These are phyloP conservation scores for Helicoverpa assulta DNA, from an alignment of 2,888 invertebrate genomes.

Conservation along the genomic window DNA sequence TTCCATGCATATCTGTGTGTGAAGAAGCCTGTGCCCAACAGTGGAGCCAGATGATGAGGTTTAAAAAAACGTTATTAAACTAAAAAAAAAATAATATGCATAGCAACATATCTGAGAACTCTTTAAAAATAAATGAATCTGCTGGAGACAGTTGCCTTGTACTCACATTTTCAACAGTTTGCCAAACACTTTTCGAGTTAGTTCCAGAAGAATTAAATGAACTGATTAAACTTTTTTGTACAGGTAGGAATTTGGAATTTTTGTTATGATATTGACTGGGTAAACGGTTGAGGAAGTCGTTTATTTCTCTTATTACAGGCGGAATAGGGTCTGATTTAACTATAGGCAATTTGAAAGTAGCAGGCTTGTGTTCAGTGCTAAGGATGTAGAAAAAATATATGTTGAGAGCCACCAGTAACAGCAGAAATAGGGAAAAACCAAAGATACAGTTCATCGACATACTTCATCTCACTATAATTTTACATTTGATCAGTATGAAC, in stretches of 20 bases:
- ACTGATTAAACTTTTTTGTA: slow-evolving; percentile 75
- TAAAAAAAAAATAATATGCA: neutral
- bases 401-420: slow-evolving; percentile 82
- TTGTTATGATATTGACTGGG: slow-evolving; percentile 80
- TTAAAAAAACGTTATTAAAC: neutral
- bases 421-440: slow-evolving; percentile 82
- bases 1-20: too few relatives aligned
- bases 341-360: slow-evolving; percentile 71
- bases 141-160: slow-evolving; percentile 16
- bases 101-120: neutral
- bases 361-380: slow-evolving; percentile 72
- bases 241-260: slow-evolving; percentile 75
- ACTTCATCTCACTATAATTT: slow-evolving; percentile 53
- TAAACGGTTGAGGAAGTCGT: slow-evolving; percentile 81
- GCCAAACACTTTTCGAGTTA: slow-evolving; percentile 73
- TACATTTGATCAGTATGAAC: neutral
- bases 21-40: too few relatives aligned
- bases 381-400: slow-evolving; percentile 85
- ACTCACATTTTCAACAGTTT: slow-evolving; percentile 79
- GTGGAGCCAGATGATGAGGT: too few relatives aligned
- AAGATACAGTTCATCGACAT: slow-evolving; percentile 88
- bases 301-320: slow-evolving; percentile 79
- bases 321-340: slow-evolving; percentile 75
- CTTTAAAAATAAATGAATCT: too few relatives aligned
- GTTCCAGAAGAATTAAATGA: slow-evolving; percentile 81